A percentile compares a stretch with the other conserved stretches of the same genome.
Evolutionary conservation across 2,888 invertebrate species (phyloP).

Genomic region (Muscina levida): DNA sequence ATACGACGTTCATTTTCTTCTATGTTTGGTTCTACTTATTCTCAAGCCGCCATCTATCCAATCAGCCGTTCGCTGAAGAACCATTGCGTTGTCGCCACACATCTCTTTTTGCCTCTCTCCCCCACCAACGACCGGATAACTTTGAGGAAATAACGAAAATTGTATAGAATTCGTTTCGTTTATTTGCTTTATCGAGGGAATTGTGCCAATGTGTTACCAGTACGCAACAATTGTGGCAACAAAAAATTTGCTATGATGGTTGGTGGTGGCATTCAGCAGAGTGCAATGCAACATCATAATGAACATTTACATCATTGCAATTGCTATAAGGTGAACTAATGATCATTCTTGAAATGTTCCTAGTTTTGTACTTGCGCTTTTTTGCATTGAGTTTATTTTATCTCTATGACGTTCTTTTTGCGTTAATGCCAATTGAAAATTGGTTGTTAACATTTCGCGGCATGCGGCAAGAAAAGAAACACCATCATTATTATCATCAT

Average conservation of each 20-base stretch:
- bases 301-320: background rate
- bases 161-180: conserved; percentile 42
- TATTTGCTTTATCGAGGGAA: conserved; percentile 63
- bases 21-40: conserved; percentile 3
- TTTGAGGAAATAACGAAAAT: conserved; percentile 18
- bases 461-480: no score
- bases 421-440: conserved; percentile 13
- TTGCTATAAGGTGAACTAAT: no score
- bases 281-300: conserved; percentile 12
- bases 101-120: background rate
- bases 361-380: no score
- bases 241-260: conserved; percentile 5
- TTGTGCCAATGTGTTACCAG: conserved; percentile 69
- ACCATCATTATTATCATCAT: background rate
- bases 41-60: background rate
- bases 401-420: background rate
- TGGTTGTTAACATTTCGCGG: conserved; percentile 29
- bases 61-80: conserved; percentile 7
- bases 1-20: conserved; percentile 6
- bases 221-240: conserved; percentile 37
- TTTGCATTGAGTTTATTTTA: no score
- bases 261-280: background rate
- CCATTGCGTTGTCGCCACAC: no score
- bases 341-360: no score
- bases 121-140: background rate